Evolutionary conservation across 2,888 invertebrate species (phyloP).

Genomic region (Cataglyphis altisquamis): DNA sequence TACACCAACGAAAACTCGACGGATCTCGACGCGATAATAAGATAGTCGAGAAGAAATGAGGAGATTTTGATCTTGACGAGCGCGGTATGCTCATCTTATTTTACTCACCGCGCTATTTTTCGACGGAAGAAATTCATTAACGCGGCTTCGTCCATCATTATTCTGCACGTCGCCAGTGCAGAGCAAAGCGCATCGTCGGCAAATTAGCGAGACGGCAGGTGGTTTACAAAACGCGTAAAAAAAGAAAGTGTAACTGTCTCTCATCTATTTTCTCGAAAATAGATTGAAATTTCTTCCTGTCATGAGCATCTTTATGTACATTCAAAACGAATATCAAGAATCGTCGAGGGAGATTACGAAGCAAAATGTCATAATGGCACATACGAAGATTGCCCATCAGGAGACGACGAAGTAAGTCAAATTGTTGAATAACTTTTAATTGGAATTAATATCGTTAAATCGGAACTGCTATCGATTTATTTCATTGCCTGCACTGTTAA

Average conservation of each 20-base stretch:
- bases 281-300: not conserved
- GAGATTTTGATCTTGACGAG: constrained; percentile 42
- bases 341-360: constrained; percentile 12
- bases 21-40: constrained; percentile 15
- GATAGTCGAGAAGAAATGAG: constrained; percentile 31
- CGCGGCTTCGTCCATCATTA: constrained; percentile 11
- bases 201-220: not conserved
- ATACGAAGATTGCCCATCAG: constrained; percentile 15
- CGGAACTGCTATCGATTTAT: not conserved
- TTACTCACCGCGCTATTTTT: constrained; percentile 12
- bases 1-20: not conserved
- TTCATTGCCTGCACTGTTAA: not conserved
- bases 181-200: constrained; percentile 14
- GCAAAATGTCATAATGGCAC: constrained; percentile 42
- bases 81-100: not conserved
- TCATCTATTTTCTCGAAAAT: not conserved
- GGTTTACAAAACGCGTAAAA: constrained; percentile 23
- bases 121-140: constrained; percentile 44
- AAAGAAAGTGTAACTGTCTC: not conserved
- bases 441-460: not conserved
- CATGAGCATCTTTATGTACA: constrained; percentile 44
- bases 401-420: constrained; percentile 49
- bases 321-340: constrained; percentile 8
- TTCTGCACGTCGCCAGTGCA: not conserved
- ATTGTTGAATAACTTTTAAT: not conserved